These are phyloP conservation scores for Etia nguti DNA, from an alignment of 2,113 vertebrate species.

Conservation along the genomic window DNA sequence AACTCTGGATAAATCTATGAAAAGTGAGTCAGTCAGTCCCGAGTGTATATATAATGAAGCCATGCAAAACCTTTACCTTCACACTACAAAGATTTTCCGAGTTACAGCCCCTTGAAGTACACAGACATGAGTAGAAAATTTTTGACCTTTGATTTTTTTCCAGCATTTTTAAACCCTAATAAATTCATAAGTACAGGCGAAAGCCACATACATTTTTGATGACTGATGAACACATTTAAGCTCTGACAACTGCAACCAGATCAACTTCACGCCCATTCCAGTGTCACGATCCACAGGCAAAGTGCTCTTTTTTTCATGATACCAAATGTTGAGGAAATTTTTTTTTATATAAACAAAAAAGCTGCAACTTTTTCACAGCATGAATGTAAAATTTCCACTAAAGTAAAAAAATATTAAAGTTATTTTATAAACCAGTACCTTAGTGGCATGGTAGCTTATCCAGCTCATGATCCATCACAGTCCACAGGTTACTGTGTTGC, in stretches of 20 bases:
- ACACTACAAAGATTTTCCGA: neutral
- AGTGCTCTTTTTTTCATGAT: neutral
- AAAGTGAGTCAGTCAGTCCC: neutral
- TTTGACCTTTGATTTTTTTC: accelerated
- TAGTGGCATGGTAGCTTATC: neutral
- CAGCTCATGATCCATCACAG: neutral
- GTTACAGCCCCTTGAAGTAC: neutral
- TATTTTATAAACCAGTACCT: neutral
- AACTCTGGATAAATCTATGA: too few species aligned
- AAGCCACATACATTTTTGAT: neutral
- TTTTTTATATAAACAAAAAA: neutral
- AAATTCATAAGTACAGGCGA: neutral
- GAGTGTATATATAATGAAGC: neutral
- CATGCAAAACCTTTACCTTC: neutral
- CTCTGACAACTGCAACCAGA: neutral
- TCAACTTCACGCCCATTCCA: neutral
- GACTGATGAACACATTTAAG: neutral
- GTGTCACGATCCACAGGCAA: neutral
- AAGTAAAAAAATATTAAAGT: neutral
- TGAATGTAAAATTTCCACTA: neutral
- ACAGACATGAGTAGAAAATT: accelerated
- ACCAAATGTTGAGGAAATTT: neutral
- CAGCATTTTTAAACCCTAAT: neutral
- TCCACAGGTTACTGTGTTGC: neutral
- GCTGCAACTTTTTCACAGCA: neutral